These are phyloP conservation scores for Scaptomyza graminum DNA, from an alignment of 1,140 invertebrate genomes.

Conservation along the genomic window DNA sequence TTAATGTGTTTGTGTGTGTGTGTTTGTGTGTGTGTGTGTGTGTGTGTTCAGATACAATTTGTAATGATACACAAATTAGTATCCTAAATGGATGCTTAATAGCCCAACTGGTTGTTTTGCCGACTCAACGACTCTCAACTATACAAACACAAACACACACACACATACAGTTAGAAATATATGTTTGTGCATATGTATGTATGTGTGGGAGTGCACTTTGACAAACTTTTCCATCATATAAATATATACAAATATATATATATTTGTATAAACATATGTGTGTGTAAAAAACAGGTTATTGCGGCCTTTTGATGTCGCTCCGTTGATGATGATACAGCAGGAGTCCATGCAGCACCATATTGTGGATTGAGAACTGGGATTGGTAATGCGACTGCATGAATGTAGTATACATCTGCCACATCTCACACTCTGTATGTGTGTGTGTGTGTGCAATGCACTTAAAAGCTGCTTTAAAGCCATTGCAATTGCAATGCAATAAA, in stretches of 20 bases:
- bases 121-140: conserved; percentile 5
- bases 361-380: conserved; percentile 16
- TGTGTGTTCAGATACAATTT: conserved; percentile 73
- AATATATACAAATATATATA: not conserved
- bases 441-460: conserved; percentile 44
- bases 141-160: conserved; percentile 1
- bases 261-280: not conserved
- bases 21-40: conserved; percentile 22
- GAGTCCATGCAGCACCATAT: conserved; percentile 2
- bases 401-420: not conserved
- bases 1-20: conserved; percentile 18
- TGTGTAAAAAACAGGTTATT: conserved; percentile 28
- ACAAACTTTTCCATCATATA: conserved; percentile 35
- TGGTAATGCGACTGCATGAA: conserved; percentile 15
- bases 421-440: conserved; percentile 2
- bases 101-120: conserved; percentile 57
- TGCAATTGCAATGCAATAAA: conserved; percentile 9
- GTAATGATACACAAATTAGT: conserved; percentile 83
- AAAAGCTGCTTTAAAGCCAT: conserved; percentile 52
- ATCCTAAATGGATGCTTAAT: conserved; percentile 83
- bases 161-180: not conserved
- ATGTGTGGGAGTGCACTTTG: conserved; percentile 31
- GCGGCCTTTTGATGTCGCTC: conserved; percentile 44
- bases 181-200: not conserved
- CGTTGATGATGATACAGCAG: conserved; percentile 1